Conservation (phyloP, 2,797 vertebrate species). For the Acridotheres tristis region DNA sequence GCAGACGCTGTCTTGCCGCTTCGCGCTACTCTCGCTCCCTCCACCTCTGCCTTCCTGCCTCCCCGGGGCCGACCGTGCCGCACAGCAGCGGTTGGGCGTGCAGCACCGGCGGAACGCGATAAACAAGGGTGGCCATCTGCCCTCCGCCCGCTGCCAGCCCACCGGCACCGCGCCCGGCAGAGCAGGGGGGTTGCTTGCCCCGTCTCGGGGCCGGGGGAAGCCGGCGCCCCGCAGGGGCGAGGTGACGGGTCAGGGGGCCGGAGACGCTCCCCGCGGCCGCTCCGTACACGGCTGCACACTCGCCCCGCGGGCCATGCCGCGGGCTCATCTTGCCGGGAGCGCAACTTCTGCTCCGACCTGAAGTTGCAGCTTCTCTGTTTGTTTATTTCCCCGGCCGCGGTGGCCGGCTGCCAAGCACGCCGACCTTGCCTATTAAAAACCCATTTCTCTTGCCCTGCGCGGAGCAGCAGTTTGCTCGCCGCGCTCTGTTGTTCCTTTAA, state of each 20-base stretch:
- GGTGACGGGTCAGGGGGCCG: neutral
- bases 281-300: neutral
- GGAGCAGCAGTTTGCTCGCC: constrained; percentile 22
- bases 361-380: constrained; percentile 28
- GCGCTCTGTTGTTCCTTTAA: constrained; percentile 23
- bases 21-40: neutral
- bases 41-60: neutral
- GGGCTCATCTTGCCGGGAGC: neutral
- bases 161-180: neutral
- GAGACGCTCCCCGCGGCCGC: neutral
- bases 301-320: neutral
- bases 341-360: constrained; percentile 16
- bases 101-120: neutral
- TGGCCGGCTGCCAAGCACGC: constrained; percentile 52
- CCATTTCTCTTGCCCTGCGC: constrained; percentile 50
- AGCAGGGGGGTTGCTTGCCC: too few species aligned
- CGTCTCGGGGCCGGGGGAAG: neutral
- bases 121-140: neutral
- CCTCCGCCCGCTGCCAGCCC: neutral
- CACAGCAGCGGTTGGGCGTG: neutral
- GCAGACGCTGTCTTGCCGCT: neutral
- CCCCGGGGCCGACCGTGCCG: neutral
- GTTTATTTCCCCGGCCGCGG: constrained; percentile 47
- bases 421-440: constrained; percentile 52
- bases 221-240: neutral